phyloP scores from a whole-genome alignment of 2,797 vertebrate species.

The Arnoldichthys spilopterus region DNA sequence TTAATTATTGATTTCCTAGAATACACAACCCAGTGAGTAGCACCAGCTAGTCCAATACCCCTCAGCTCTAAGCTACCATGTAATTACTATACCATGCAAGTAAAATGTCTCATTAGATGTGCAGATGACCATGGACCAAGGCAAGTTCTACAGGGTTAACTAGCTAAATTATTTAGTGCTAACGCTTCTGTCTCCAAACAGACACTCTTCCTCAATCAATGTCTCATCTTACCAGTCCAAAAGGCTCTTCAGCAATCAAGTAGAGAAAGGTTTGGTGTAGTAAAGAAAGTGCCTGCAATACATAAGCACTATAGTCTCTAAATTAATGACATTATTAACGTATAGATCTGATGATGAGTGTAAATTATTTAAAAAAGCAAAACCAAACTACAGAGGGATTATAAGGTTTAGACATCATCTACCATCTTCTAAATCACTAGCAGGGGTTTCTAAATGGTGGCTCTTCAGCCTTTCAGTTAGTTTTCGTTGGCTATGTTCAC shows the following conservation, averaged over 20 bases:
- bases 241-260: constrained; percentile 9
- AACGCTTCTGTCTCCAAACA: constrained; percentile 64
- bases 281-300: not conserved
- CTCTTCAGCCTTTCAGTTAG: too few species aligned
- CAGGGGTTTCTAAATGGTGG: not conserved
- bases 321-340: not conserved
- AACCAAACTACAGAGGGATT: too few species aligned
- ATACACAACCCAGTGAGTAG: not conserved
- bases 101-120: constrained; percentile 54
- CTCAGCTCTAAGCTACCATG: not conserved
- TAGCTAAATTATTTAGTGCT: constrained; percentile 76
- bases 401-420: too few species aligned
- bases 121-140: constrained; percentile 55
- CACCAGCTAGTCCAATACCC: not conserved
- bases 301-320: not conserved
- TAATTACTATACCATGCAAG: not conserved
- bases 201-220: constrained; percentile 64
- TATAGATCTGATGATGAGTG: too few species aligned
- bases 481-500: too few species aligned
- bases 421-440: not conserved
- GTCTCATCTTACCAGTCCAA: constrained; percentile 65
- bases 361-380: too few species aligned
- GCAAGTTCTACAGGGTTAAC: constrained; percentile 37
- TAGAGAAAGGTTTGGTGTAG: constrained; percentile 10
- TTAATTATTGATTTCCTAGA: too few species aligned